Evolutionary conservation across 2,797 vertebrate genomes (phyloP).

Genomic region (Sciurus vulgaris): DNA sequence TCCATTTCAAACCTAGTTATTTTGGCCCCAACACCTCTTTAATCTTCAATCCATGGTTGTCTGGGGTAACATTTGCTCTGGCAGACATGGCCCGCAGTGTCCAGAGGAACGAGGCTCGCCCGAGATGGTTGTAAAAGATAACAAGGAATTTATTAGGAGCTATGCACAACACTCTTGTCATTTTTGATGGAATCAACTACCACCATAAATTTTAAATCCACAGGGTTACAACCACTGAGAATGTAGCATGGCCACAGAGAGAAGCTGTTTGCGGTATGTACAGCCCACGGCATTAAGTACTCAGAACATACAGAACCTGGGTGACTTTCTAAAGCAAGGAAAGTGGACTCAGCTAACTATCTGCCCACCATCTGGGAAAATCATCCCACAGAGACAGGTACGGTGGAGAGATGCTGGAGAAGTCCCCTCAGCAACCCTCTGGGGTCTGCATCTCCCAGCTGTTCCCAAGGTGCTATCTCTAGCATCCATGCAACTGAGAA

Average conservation of each 20-base stretch:
- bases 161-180: conserved; percentile 67
- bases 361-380: not conserved
- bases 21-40: conserved; percentile 59
- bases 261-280: not conserved
- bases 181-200: conserved; percentile 68
- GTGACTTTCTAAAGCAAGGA: conserved; percentile 30
- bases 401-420: not conserved
- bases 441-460: not conserved
- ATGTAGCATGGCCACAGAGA: not conserved
- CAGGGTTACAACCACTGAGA: conserved; percentile 24
- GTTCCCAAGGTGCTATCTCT: not conserved
- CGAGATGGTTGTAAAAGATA: conserved; percentile 88
- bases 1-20: conserved; percentile 63
- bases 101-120: conserved; percentile 77
- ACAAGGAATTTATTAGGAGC: conserved; percentile 86
- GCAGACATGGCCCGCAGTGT: conserved; percentile 45
- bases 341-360: not conserved
- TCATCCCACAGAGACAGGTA: not conserved
- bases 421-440: not conserved
- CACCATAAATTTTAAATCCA: conserved; percentile 64
- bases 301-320: not conserved
- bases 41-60: conserved; percentile 29
- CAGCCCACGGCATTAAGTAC: not conserved
- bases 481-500: not conserved
- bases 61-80: conserved; percentile 71